Evolutionary conservation across 2,113 vertebrate genomes (phyloP).

Genomic region (Lates calcarifer): DNA sequence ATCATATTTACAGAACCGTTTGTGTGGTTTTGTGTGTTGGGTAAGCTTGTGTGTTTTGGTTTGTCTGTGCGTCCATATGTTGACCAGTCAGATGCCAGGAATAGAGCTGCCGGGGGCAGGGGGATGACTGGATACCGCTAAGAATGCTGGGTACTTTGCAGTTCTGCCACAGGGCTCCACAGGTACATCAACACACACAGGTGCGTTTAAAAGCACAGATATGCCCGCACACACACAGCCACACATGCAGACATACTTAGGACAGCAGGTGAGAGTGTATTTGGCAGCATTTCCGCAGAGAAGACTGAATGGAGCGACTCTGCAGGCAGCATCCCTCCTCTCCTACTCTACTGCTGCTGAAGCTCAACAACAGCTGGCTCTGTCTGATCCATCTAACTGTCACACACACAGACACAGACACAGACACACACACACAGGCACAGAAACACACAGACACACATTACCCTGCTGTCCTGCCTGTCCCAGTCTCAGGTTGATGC

Average conservation of each 20-base stretch:
- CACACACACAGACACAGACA: background rate
- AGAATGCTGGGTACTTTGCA: slow-evolving; percentile 49
- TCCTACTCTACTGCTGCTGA: slow-evolving; percentile 33
- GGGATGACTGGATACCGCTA: slow-evolving; percentile 46
- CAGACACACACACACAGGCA: background rate
- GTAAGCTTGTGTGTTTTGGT: background rate
- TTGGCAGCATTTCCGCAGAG: slow-evolving; percentile 34
- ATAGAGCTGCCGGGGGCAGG: slow-evolving; percentile 43
- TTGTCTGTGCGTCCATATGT: background rate
- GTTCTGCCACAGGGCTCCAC: slow-evolving; percentile 36
- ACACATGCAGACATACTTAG: background rate
- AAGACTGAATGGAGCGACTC: slow-evolving; percentile 42
- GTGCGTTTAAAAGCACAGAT: background rate
- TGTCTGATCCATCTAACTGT: slow-evolving; percentile 20
- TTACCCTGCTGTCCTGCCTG: slow-evolving; percentile 32
- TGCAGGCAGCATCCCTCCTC: slow-evolving; percentile 34
- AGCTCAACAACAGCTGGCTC: slow-evolving; percentile 55
- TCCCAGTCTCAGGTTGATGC: slow-evolving; percentile 29
- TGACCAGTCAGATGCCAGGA: slow-evolving; percentile 40
- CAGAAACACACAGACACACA: background rate
- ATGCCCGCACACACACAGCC: background rate
- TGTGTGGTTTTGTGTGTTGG: background rate
- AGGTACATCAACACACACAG: slow-evolving; percentile 34
- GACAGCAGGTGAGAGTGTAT: slow-evolving; percentile 28
- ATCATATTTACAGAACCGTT: slow-evolving; percentile 23